Evolutionary conservation across 2,113 vertebrate species (phyloP).

Genomic region (Petaurus breviceps): DNA sequence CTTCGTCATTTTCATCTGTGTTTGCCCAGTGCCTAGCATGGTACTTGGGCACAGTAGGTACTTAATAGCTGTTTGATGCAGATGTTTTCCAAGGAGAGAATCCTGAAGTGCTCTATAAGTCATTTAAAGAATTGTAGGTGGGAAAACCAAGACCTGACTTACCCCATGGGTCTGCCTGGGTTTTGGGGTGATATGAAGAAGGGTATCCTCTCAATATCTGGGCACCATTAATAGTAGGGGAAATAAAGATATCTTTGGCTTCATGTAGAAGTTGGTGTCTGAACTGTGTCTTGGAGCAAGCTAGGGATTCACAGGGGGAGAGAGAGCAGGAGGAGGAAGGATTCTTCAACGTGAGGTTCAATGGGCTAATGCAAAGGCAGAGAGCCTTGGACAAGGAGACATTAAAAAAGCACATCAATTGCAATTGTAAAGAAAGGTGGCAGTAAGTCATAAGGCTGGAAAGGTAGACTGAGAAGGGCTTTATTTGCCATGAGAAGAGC

Average conservation of each 20-base stretch:
- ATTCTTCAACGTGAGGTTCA: background rate
- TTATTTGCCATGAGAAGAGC: background rate
- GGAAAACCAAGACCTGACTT: background rate
- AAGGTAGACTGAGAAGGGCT: background rate
- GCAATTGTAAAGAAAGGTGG: background rate
- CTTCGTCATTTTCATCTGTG: background rate
- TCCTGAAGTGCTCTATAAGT: background rate
- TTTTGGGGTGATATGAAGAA: background rate
- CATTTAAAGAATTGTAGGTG: background rate
- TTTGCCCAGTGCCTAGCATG: background rate
- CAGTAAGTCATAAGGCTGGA: background rate
- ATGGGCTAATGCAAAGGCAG: background rate
- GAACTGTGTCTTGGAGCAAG: background rate
- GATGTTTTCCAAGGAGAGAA: background rate
- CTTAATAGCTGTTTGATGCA: background rate
- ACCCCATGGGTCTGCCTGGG: background rate
- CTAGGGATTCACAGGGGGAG: background rate
- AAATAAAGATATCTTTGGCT: background rate
- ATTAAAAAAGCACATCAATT: background rate
- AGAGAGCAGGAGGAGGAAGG: background rate
- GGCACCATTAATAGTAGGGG: background rate
- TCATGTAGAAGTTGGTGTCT: background rate
- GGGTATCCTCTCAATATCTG: background rate
- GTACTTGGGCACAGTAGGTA: background rate
- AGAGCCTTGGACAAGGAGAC: background rate